Evolutionary conservation across 2,888 invertebrate genomes (phyloP), one percentile per base, ranked within the genome.

Genomic region (Diarsia rubi): DNA sequence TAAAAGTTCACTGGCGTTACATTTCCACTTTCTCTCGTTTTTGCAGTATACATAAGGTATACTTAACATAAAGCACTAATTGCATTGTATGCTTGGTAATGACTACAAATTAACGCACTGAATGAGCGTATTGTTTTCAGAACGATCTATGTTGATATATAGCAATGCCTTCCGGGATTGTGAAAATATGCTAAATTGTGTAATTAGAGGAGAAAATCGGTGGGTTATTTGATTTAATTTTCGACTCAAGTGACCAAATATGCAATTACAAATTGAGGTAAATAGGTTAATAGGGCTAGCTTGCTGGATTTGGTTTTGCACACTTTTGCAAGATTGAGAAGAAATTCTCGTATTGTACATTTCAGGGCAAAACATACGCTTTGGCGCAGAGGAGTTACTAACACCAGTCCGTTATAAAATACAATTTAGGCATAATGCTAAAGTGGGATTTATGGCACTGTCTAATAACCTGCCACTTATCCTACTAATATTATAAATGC

Each of bases 61-160:
- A 75, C 44, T 62, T 73, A 69, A 77, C 68, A 69, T 37, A 78
- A 47, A 37, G 37, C 66, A 73, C 69, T 82, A 84, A 87, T 87
- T 84, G 69, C 74, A 80, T 67, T 69, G 63, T 78, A 68, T 68
- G 64, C 67, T 66, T 69, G 62, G 70, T 72, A 64, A 75, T 64
- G 60, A 49, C 74, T 65, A 57, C 67, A 59, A 79, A 76, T 75
- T 78, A 78, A 63, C 69, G 37, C 63, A 57, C 8, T 71, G 67
- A 80, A 87, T 76, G 69, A 69, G 31, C 65, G 80, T 78, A 81
- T 86, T 86, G 86, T 87, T 87, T 85, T 78, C 31, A 78, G 65
- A 73, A 83, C 60, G 69, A 68, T 79, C 67, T 62, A 49, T 75
- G 69, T 73, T 73, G 44, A 31, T 79, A 80, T 44, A 73, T 70